These are phyloP conservation scores for Epizoanthus fatuus DNA, from an alignment of 92 coral and sea anemone genomes.

Conservation along the genomic window DNA sequence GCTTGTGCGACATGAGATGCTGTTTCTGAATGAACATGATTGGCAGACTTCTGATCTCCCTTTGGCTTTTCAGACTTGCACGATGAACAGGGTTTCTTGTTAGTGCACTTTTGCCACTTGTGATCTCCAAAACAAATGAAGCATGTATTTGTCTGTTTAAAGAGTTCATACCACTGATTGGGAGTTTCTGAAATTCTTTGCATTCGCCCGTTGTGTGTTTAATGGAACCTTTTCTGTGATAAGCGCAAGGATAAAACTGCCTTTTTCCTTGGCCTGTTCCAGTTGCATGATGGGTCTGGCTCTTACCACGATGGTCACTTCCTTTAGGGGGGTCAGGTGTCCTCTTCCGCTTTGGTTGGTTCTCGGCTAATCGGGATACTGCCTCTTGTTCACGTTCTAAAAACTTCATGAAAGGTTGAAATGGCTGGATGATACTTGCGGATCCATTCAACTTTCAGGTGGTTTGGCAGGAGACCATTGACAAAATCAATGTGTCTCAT, in stretches of 20 bases:
- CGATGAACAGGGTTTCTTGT: slow-evolving; percentile 43
- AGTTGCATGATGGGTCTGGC: slow-evolving; percentile 39
- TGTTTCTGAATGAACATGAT: slow-evolving; percentile 11
- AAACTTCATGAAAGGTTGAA: slow-evolving; percentile 70
- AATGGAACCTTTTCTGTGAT: slow-evolving; percentile 67
- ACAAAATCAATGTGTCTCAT: slow-evolving; percentile 71
- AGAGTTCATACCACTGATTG: slow-evolving; percentile 61
- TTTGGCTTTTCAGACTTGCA: slow-evolving; percentile 41
- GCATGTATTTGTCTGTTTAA: slow-evolving; percentile 51
- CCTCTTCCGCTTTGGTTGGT: slow-evolving; percentile 44
- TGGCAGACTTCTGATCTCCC: slow-evolving; percentile 10
- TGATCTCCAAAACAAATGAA: slow-evolving; percentile 64
- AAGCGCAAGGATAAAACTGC: slow-evolving; percentile 70
- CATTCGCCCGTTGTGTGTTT: slow-evolving; percentile 76
- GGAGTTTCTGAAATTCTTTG: slow-evolving; percentile 72
- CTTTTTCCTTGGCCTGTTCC: slow-evolving; percentile 17
- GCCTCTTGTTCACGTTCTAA: slow-evolving; percentile 69
- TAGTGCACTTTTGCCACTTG: slow-evolving; percentile 44
- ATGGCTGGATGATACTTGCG: slow-evolving; percentile 74
- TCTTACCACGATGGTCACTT: slow-evolving; percentile 40
- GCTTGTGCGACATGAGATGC: slow-evolving; percentile 37
- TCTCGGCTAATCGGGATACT: slow-evolving; percentile 74
- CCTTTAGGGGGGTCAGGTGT: neutral
- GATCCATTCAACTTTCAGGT: slow-evolving; percentile 66
- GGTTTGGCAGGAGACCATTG: slow-evolving; percentile 59